These are phyloP conservation scores for Calonectris borealis DNA, from an alignment of 2,113 vertebrate genomes.

Conservation along the genomic window DNA sequence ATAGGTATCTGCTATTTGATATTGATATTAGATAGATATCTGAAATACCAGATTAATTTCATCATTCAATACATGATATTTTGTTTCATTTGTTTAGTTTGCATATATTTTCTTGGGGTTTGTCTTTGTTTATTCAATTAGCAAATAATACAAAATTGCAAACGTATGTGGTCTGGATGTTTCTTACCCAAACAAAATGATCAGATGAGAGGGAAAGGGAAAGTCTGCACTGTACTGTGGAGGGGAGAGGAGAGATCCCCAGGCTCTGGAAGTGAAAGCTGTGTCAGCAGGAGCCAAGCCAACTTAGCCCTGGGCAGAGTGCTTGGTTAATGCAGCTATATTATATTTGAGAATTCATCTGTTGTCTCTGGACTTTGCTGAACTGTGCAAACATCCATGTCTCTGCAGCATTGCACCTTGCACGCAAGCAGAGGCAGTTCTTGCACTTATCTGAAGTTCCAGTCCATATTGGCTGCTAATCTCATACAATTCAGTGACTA, in stretches of 20 bases:
- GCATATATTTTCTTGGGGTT: fast-evolving
- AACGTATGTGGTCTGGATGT: background rate
- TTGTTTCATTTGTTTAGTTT: background rate
- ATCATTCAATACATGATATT: background rate
- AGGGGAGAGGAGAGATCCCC: background rate
- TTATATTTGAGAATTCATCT: background rate
- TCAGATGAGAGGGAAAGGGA: background rate
- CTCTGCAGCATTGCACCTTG: background rate
- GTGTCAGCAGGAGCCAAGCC: background rate
- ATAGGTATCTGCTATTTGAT: background rate
- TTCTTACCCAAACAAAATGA: background rate
- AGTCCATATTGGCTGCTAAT: background rate
- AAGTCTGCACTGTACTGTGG: background rate
- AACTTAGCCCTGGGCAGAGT: background rate
- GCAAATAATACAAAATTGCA: background rate
- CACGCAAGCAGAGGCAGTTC: background rate
- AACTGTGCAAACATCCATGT: background rate
- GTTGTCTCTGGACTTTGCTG: background rate
- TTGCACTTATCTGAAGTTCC: background rate
- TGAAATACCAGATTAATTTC: background rate
- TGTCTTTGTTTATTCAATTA: background rate
- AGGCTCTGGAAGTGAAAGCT: background rate
- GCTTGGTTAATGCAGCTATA: background rate
- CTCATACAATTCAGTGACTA: background rate
- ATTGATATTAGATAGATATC: background rate